These are phyloP conservation scores for Oncorhynchus tshawytscha DNA, from an alignment of 2,113 vertebrate species.

Conservation along the genomic window DNA sequence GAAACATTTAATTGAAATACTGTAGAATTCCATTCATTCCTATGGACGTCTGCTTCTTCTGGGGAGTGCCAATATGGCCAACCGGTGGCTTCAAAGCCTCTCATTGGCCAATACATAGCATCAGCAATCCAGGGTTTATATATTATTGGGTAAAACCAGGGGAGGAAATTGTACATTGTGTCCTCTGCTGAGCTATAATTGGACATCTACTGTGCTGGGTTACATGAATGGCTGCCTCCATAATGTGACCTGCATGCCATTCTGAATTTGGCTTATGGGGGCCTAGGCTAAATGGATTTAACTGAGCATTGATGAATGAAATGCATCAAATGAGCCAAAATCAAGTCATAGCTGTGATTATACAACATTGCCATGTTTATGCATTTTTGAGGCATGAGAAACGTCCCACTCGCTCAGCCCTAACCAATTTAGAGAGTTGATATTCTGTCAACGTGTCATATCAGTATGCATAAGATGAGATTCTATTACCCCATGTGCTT, in stretches of 20 bases:
- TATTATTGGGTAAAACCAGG: neutral
- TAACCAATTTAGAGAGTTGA: neutral
- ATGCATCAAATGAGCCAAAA: constrained; percentile 1
- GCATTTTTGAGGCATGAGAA: neutral
- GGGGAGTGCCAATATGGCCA: too few relatives aligned
- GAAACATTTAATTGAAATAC: too few relatives aligned
- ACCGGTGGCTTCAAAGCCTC: too few relatives aligned
- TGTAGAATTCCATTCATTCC: too few relatives aligned
- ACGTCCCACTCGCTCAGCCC: neutral
- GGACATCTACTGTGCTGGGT: constrained; percentile 10
- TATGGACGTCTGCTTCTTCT: too few relatives aligned
- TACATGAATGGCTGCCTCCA: neutral
- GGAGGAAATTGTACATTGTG: constrained; percentile 19
- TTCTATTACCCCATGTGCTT: neutral
- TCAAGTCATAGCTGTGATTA: neutral
- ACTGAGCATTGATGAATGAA: neutral
- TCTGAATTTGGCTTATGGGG: neutral
- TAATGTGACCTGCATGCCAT: neutral
- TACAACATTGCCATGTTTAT: neutral
- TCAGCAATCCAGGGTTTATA: too few relatives aligned
- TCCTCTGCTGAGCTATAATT: constrained; percentile 25
- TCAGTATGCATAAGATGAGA: neutral
- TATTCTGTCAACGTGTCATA: neutral
- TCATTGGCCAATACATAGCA: too few relatives aligned
- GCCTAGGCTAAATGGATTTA: neutral